A percentile compares a stretch with the other conserved stretches of the same genome.
phyloP scores from a whole-genome alignment of 2,113 vertebrate species.

The Colaptes auratus region DNA sequence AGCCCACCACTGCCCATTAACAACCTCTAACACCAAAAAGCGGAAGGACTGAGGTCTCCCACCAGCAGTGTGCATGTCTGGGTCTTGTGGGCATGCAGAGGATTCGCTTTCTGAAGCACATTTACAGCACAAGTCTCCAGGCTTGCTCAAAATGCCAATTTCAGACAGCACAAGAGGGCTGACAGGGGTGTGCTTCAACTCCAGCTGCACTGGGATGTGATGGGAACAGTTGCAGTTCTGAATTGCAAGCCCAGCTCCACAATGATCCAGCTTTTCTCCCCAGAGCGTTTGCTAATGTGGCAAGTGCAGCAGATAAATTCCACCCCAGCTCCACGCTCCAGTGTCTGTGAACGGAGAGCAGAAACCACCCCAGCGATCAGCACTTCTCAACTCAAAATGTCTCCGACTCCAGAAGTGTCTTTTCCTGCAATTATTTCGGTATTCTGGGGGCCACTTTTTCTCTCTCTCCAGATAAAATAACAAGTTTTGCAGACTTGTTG shows the following conservation, averaged over 20 bases:
- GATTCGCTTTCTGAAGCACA: neutral
- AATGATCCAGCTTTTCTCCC: fast-evolving
- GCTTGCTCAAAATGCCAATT: neutral
- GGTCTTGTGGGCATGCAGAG: neutral
- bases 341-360: neutral
- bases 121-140: neutral
- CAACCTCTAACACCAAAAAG: fast-evolving
- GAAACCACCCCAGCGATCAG: neutral
- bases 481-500: slow-evolving; percentile 52
- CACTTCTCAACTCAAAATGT: neutral
- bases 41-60: neutral
- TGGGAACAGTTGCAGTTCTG: neutral
- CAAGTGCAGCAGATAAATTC: neutral
- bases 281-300: fast-evolving
- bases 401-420: neutral
- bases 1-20: neutral
- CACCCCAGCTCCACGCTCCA: neutral
- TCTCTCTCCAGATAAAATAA: slow-evolving; percentile 25
- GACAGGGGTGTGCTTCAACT: fast-evolving
- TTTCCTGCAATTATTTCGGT: neutral
- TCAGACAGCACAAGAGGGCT: neutral
- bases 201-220: fast-evolving
- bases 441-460: neutral
- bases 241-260: neutral
- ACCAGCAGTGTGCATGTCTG: neutral